phyloP scores from a whole-genome alignment of 2,113 vertebrate genomes.

The Onychostruthus taczanowskii region DNA sequence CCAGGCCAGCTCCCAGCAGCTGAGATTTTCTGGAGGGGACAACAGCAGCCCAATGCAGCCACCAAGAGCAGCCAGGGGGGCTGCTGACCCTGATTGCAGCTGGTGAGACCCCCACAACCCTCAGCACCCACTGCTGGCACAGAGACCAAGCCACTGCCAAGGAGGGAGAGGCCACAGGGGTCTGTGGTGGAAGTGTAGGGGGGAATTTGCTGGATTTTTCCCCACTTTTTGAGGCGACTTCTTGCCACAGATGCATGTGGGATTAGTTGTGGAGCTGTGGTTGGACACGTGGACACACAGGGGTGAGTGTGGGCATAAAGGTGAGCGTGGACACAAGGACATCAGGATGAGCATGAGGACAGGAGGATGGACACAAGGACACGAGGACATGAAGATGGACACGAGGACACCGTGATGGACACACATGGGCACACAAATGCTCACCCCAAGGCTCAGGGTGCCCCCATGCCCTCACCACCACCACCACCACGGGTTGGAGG shows the following conservation, averaged over 20 bases:
- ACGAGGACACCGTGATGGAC: not conserved
- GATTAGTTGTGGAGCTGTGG: not conserved
- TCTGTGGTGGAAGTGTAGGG: not conserved
- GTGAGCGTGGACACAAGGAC: not conserved
- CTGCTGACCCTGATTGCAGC: fast-evolving
- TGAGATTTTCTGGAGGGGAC: not conserved
- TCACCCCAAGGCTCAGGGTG: fast-evolving
- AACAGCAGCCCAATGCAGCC: not conserved
- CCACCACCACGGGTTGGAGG: fast-evolving
- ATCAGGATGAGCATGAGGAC: fast-evolving
- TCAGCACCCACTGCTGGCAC: not conserved
- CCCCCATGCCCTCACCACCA: not conserved
- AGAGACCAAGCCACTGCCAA: fast-evolving
- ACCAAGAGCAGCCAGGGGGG: not conserved
- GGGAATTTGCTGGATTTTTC: not conserved
- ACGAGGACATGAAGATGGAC: fast-evolving
- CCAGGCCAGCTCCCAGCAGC: not conserved
- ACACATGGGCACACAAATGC: fast-evolving
- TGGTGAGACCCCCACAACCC: not conserved
- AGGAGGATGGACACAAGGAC: too few relatives aligned
- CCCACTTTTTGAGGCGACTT: not conserved
- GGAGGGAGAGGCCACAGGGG: not conserved
- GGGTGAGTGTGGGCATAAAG: not conserved
- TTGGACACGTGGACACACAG: not conserved
- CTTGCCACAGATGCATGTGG: not conserved